phyloP scores from a whole-genome alignment of 2,888 invertebrate genomes.

The Drosophila macrospina region DNA sequence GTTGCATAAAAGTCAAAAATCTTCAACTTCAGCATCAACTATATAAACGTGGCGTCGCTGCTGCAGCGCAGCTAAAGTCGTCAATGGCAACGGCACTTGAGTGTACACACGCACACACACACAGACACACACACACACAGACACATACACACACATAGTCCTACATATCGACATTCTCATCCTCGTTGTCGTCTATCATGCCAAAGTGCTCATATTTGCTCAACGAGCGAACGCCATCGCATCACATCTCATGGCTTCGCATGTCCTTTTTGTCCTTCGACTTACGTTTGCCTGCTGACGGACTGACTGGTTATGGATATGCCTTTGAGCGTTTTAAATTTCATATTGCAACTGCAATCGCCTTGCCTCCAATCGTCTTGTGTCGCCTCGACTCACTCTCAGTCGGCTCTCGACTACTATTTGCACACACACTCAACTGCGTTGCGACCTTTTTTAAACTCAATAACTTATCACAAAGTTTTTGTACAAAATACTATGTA shows the following conservation, averaged over 20 bases:
- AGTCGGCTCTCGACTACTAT: slow-evolving; percentile 13
- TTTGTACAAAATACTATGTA: slow-evolving; percentile 39
- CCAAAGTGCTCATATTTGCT: slow-evolving; percentile 77
- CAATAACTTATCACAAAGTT: slow-evolving; percentile 53
- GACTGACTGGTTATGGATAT: slow-evolving; percentile 78
- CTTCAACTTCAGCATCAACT: slow-evolving; percentile 77
- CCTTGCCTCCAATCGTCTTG: slow-evolving; percentile 8
- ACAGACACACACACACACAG: slow-evolving; percentile 23
- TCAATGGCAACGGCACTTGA: slow-evolving; percentile 78
- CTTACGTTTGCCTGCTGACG: slow-evolving; percentile 68
- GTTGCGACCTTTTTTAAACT: slow-evolving; percentile 54
- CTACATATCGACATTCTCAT: slow-evolving; percentile 41
- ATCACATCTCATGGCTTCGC: slow-evolving; percentile 56
- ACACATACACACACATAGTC: slow-evolving; percentile 20
- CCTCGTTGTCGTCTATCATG: slow-evolving; percentile 72
- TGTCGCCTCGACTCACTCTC: background rate
- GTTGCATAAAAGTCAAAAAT: slow-evolving; percentile 81
- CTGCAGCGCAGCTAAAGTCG: slow-evolving; percentile 63
- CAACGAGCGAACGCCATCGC: slow-evolving; percentile 47
- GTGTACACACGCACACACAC: slow-evolving; percentile 48
- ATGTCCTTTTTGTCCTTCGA: slow-evolving; percentile 80
- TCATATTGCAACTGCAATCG: slow-evolving; percentile 78
- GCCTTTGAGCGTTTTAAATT: slow-evolving; percentile 81
- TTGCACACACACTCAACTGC: slow-evolving; percentile 35
- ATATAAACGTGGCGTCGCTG: slow-evolving; percentile 58